phyloP scores from a whole-genome alignment of 1,140 invertebrate genomes.

The Druon quercuslanigerum region DNA sequence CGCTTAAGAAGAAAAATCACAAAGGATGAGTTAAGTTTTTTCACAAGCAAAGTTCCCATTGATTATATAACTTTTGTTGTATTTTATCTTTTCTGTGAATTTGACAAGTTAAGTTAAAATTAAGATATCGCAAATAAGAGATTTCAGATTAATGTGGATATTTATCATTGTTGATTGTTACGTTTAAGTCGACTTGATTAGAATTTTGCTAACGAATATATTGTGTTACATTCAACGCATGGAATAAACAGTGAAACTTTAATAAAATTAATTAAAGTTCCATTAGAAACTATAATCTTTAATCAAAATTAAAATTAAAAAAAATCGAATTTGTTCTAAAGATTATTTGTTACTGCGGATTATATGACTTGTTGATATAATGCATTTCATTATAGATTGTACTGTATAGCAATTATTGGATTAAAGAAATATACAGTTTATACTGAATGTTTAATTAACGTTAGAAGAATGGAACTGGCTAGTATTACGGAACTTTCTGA shows the following conservation, averaged over 20 bases:
- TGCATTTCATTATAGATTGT: slow-evolving; percentile 24
- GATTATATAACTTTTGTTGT: neutral
- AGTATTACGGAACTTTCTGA: neutral
- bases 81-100: neutral
- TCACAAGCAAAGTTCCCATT: too few species aligned
- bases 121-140: neutral
- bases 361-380: slow-evolving; percentile 9
- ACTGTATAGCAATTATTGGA: slow-evolving; percentile 11
- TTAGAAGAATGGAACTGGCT: neutral
- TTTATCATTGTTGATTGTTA: slow-evolving; percentile 27
- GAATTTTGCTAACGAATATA: slow-evolving; percentile 9
- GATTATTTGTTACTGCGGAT: neutral
- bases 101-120: neutral
- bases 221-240: slow-evolving; percentile 27
- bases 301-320: neutral
- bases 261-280: neutral
- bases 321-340: neutral
- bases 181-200: slow-evolving; percentile 20
- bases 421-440: slow-evolving; percentile 13
- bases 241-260: neutral
- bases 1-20: too few species aligned
- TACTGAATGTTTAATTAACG: slow-evolving; percentile 20
- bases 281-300: neutral
- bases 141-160: slow-evolving; percentile 19
- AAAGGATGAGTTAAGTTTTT: too few species aligned